phyloP scores from a whole-genome alignment of 2,113 vertebrate species.

The Callospermophilus lateralis region DNA sequence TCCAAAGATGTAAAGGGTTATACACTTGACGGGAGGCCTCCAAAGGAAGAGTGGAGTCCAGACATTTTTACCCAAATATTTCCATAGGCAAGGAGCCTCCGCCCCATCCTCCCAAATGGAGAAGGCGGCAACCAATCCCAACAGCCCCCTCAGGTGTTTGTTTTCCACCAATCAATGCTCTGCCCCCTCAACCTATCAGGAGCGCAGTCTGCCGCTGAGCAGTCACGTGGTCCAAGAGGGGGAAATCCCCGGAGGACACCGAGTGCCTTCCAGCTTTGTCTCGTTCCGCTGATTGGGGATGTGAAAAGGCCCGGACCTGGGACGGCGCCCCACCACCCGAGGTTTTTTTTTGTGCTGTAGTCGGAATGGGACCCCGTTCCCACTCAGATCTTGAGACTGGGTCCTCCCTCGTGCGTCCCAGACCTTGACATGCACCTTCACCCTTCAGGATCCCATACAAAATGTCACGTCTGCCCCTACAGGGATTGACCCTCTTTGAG shows the following conservation, averaged over 20 bases:
- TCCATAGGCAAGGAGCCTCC: background rate
- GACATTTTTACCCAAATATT: background rate
- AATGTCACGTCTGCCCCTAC: background rate
- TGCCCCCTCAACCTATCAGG: background rate
- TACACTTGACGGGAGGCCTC: background rate
- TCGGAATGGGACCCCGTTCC: background rate
- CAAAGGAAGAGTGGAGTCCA: background rate
- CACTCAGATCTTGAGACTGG: background rate
- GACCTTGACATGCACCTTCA: background rate
- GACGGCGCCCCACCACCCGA: fast-evolving
- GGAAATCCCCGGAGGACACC: fast-evolving
- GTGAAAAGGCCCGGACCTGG: fast-evolving
- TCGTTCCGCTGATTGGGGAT: background rate
- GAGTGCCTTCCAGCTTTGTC: fast-evolving
- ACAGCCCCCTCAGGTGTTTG: background rate
- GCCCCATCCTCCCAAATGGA: too few species aligned
- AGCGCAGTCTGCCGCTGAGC: background rate
- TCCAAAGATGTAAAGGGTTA: background rate
- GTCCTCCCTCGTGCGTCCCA: background rate
- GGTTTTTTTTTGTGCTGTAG: background rate
- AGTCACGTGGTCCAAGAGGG: background rate
- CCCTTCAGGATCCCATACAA: background rate
- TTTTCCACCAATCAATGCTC: background rate
- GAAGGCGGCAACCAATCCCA: background rate
- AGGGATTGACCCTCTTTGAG: background rate